Base-by-base conservation (phyloP, 2,797 vertebrate species). In the Lagorchestes hirsutus region DNA sequence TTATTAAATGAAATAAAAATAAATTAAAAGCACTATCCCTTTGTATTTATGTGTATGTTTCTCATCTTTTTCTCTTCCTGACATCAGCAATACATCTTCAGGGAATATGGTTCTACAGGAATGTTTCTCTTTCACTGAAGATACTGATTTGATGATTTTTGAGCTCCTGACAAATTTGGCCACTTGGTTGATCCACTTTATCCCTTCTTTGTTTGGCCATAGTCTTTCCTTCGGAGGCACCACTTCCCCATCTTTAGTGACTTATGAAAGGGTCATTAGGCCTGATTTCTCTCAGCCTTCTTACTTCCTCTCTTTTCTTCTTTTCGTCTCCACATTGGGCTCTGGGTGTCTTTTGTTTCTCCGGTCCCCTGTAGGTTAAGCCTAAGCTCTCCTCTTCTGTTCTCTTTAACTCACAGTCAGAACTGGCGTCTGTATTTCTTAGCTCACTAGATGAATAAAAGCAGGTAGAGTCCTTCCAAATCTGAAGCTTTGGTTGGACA, bases 341-440 rank as follows among this genome's bases (percentile, higher is more conserved):
- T 98, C 93, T 93, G 96, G 82, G 97, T 95, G 93, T 97, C 97
- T 98, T 98, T 87, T 98, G 98, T 98, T 98, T 97, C 96, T 98
- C 96, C 93, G 98, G 98, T 98, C 95, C 97, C 95, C 97, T 98
- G 97, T 97, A 98, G 98, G 98, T 98, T 98, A 99, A 98, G 97
- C 97, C 97, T 98, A 97, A 98, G 97, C 96, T 98, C 98, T 98
- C 97, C 98, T 96, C 96, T 95, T 97, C 96, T 97, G 92, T 97
- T 97, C 97, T 98, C 97, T 98, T 98, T 98, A 98, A 97, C 97
- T 98, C 97, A 96, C 96, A 98, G 97, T 93, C 95, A 97, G 97
- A 95, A 97, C 58, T 97, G 98, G 97, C 97, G 97, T 98, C 98
- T 97, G 97, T 96, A 90, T 95, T 98, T 97, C 97, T 96, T 97